phyloP scores from a whole-genome alignment of 2,113 vertebrate genomes.

The Ochotona princeps region DNA sequence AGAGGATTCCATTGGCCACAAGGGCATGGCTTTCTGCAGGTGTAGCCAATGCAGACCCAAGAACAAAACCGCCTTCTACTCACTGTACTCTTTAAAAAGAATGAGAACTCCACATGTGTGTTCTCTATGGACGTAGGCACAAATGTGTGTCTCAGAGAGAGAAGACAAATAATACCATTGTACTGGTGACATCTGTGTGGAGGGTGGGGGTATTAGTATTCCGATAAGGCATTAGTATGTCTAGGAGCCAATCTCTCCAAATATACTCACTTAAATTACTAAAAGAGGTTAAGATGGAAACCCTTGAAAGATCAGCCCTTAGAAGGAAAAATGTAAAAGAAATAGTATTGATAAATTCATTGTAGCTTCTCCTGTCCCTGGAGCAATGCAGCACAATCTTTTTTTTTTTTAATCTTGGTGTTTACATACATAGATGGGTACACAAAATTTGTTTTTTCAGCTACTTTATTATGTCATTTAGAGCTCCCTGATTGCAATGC shows the following conservation, averaged over 20 bases:
- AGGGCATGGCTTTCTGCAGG: not conserved
- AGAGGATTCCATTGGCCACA: not conserved
- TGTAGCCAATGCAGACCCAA: not conserved
- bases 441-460: not conserved
- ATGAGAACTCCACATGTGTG: not conserved
- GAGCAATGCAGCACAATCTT: not conserved
- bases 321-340: constrained; percentile 6
- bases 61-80: not conserved
- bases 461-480: not conserved
- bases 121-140: not conserved
- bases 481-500: not conserved
- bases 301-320: not conserved
- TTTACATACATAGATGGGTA: not conserved
- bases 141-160: not conserved
- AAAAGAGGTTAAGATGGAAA: not conserved
- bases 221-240: not conserved
- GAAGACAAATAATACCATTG: not conserved
- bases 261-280: constrained; percentile 9
- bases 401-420: not conserved
- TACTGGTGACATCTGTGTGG: not conserved
- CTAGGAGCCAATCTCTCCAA: constrained; percentile 16
- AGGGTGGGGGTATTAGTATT: not conserved
- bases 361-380: not conserved
- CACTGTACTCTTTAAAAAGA: not conserved
- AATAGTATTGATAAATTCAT: not conserved